Conservation (phyloP, 1,140 invertebrate species). For the Orius insidiosus region DNA sequence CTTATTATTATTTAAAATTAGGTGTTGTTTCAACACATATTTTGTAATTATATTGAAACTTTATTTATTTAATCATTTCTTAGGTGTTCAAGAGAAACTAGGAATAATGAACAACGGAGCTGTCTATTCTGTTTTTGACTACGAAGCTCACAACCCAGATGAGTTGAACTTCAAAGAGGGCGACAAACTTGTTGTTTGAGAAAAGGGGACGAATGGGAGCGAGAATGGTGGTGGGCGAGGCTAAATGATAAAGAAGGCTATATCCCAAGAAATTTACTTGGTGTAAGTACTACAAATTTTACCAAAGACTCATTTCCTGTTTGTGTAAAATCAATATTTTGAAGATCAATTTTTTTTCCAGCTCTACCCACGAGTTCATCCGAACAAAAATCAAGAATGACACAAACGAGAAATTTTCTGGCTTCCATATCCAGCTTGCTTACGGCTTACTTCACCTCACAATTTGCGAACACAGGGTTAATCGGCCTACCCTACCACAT, state of each 20-base stretch:
- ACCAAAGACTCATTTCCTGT: too few species aligned
- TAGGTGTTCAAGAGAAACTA: conserved; percentile 93
- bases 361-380: conserved; percentile 43
- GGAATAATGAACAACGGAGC: conserved; percentile 83
- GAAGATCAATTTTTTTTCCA: conserved; percentile 26
- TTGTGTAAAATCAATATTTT: too few species aligned
- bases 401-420: too few species aligned
- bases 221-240: conserved; percentile 90
- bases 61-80: too few species aligned
- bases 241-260: conserved; percentile 62
- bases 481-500: too few species aligned
- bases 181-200: conserved; percentile 72
- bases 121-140: conserved; percentile 93
- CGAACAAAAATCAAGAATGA: conserved; percentile 23
- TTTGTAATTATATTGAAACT: too few species aligned
- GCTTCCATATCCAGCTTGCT: background rate
- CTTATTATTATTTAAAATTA: too few species aligned
- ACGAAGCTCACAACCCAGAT: conserved; percentile 77
- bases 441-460: background rate
- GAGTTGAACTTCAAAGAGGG: conserved; percentile 77
- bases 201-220: conserved; percentile 87
- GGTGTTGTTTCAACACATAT: too few species aligned
- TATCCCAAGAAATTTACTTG: conserved; percentile 83
- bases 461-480: background rate
- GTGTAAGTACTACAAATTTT: conserved; percentile 50